Percentiles rank a stretch among this genome's conserved stretches.
phyloP scores from a whole-genome alignment of 92 coral and sea anemone species.

The Bergia sp. region DNA sequence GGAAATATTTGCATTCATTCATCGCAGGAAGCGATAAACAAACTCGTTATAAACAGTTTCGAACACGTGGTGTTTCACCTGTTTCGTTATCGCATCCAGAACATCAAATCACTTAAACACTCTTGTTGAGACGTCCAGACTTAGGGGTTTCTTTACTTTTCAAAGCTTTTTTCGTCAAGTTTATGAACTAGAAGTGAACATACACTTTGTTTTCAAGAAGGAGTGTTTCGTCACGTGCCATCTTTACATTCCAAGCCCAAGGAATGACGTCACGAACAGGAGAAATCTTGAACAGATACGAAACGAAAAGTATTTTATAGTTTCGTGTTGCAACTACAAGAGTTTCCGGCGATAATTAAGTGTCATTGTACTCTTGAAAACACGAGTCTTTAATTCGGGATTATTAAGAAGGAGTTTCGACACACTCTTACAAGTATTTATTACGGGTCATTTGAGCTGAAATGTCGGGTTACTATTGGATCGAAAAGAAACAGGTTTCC shows the following conservation, averaged over 20 bases:
- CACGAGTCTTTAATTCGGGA: not conserved
- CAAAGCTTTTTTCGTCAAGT: not conserved
- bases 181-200: not conserved
- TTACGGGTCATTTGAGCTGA: not conserved
- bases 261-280: not conserved
- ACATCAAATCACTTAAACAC: not conserved
- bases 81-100: not conserved
- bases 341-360: not conserved
- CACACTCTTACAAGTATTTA: not conserved
- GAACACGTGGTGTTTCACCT: conserved; percentile 39
- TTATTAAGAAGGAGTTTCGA: not conserved
- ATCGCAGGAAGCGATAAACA: conserved; percentile 25
- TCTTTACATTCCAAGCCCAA: not conserved
- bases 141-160: not conserved
- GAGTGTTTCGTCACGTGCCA: not conserved
- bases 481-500: not conserved
- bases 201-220: not conserved
- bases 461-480: not conserved
- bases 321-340: not conserved
- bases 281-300: not conserved
- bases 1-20: conserved; percentile 30
- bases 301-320: not conserved
- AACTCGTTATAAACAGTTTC: conserved; percentile 3
- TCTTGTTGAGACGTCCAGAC: not conserved
- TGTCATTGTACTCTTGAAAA: not conserved